Conservation (phyloP, 2,113 vertebrate genomes). For the Phodopus roborovskii region DNA sequence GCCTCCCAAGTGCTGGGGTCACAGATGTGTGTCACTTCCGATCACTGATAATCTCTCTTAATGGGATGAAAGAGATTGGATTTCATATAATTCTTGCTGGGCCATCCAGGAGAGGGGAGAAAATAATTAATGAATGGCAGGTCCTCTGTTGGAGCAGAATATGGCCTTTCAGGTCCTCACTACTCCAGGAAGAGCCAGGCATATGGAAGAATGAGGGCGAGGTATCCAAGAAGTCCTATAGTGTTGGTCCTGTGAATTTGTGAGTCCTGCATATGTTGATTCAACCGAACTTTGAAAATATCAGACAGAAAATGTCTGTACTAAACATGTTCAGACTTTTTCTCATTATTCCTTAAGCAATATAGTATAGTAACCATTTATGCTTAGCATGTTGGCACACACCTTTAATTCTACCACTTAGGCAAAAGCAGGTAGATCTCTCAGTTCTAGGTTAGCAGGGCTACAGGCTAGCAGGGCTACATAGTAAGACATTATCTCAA, state of each 20-base stretch:
- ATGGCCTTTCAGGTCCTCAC: not conserved
- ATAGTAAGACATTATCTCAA: not conserved
- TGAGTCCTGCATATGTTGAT: not conserved
- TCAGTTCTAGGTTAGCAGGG: not conserved
- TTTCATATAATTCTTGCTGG: conserved; percentile 10
- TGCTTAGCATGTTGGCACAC: not conserved
- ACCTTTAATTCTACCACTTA: not conserved
- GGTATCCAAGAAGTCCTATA: not conserved
- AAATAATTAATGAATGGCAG: conserved; percentile 34
- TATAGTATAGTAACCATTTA: not conserved
- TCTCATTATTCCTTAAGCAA: not conserved
- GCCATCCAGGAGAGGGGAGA: not conserved
- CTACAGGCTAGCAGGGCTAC: not conserved
- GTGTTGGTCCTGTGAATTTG: not conserved
- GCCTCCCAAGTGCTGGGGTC: not conserved
- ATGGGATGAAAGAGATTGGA: not conserved
- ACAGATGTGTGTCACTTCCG: not conserved
- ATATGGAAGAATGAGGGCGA: not conserved
- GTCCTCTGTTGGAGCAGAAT: conserved; percentile 37
- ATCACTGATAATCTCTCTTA: not conserved
- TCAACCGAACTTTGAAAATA: not conserved
- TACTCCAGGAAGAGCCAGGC: not conserved
- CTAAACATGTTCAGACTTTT: not conserved
- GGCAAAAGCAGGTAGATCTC: not conserved
- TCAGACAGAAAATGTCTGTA: not conserved